A percentile compares a stretch with the other conserved stretches of the same genome.
Conservation (phyloP, 2,888 invertebrate species). For the Ceramica pisi region DNA sequence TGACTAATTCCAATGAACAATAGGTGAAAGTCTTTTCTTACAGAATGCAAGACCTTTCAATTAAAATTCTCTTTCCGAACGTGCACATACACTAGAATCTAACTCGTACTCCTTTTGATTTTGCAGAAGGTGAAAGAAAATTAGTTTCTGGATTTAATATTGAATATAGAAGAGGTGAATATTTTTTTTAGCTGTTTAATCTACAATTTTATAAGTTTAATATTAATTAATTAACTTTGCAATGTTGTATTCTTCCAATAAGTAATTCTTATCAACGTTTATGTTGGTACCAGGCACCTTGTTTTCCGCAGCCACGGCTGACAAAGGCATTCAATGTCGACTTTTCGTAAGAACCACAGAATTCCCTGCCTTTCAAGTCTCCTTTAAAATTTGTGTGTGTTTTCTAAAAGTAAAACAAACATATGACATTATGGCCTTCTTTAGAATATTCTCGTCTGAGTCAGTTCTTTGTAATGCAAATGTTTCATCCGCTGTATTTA, state of each 20-base stretch:
- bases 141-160: too few relatives aligned
- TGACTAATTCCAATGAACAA: conserved; percentile 41
- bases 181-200: too few relatives aligned
- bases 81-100: conserved; percentile 21
- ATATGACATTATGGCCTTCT: conserved; percentile 32
- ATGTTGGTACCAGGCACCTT: conserved; percentile 20
- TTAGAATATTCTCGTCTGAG: conserved; percentile 37
- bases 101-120: too few relatives aligned
- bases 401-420: conserved; percentile 58
- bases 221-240: conserved; percentile 33
- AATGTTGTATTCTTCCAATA: conserved; percentile 43
- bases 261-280: conserved; percentile 19
- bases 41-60: conserved; percentile 33
- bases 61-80: conserved; percentile 48
- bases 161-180: too few relatives aligned
- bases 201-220: too few relatives aligned
- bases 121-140: too few relatives aligned
- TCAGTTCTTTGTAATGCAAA: conserved; percentile 60
- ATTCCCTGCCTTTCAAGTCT: conserved; percentile 21
- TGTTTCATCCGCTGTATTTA: conserved; percentile 50
- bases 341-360: conserved; percentile 18
- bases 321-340: neutral
- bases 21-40: conserved; percentile 38
- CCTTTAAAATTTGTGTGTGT: conserved; percentile 41
- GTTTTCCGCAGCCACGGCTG: neutral